Percentiles rank a stretch among this genome's conserved stretches.
These are phyloP conservation scores for Corythornis leucogaster DNA, from an alignment of 2,797 vertebrate species.

Conservation along the genomic window DNA sequence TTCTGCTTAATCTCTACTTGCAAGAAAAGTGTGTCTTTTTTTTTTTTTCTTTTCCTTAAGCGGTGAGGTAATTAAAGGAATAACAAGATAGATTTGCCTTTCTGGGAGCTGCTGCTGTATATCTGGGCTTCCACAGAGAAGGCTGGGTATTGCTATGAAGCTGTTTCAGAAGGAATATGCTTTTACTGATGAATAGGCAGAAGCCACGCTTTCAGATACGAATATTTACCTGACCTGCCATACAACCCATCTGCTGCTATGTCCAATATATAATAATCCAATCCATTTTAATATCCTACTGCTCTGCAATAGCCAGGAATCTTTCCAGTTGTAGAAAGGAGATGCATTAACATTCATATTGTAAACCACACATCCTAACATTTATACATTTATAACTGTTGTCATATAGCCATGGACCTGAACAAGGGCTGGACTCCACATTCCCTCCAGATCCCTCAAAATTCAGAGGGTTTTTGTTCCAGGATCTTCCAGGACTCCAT, in stretches of 20 bases:
- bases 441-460: not conserved
- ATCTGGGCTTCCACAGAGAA: conserved; percentile 38
- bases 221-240: conserved; percentile 49
- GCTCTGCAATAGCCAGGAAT: not conserved
- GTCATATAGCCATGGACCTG: not conserved
- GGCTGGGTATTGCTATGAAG: conserved; percentile 4
- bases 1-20: conserved; percentile 24
- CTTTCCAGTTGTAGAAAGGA: not conserved
- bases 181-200: conserved; percentile 31
- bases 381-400: not conserved
- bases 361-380: not conserved
- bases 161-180: not conserved
- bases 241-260: conserved; percentile 15
- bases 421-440: not conserved
- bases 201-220: not conserved
- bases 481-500: not conserved
- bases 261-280: conserved; percentile 25
- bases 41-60: not conserved
- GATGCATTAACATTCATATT: not conserved
- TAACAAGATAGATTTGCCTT: conserved; percentile 27
- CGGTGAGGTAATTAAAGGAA: conserved; percentile 52
- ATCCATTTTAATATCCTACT: conserved; percentile 25
- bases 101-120: conserved; percentile 23
- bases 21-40: conserved; percentile 3
- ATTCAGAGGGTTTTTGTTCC: not conserved